A percentile compares a stretch with the other conserved stretches of the same genome.
Conservation (phyloP, 2,888 invertebrate species). For the Dasypolia templi region DNA sequence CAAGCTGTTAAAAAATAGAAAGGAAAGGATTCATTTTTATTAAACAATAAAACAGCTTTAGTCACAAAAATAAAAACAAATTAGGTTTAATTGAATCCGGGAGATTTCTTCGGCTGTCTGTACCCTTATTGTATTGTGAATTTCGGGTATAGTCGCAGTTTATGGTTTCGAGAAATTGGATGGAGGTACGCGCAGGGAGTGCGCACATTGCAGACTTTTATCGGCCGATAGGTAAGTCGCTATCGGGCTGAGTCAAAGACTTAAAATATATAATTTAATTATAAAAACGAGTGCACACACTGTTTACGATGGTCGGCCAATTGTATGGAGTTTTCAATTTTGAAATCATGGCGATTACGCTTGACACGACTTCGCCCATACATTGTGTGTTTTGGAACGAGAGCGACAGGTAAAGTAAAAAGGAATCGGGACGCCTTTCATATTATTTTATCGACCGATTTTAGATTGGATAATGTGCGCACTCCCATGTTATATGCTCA, state of each 20-base stretch:
- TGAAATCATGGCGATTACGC: conserved; percentile 38
- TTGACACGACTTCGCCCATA: conserved; percentile 34
- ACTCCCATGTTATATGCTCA: conserved; percentile 55
- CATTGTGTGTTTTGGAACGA: conserved; percentile 37
- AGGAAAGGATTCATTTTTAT: conserved; percentile 37
- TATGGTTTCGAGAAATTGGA: conserved; percentile 26
- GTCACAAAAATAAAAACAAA: conserved; percentile 44
- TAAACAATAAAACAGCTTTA: conserved; percentile 42
- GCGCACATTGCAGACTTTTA: conserved; percentile 55
- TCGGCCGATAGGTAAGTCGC: conserved; percentile 53
- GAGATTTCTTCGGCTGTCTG: conserved; percentile 10
- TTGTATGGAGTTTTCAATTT: conserved; percentile 45
- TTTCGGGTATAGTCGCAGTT: conserved; percentile 12
- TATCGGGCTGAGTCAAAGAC: conserved; percentile 42
- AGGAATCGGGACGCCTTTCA: conserved; percentile 56
- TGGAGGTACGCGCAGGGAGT: conserved; percentile 60
- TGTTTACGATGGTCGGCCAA: conserved; percentile 59
- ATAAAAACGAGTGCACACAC: conserved; percentile 61
- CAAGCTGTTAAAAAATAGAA: conserved; percentile 48
- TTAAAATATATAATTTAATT: conserved; percentile 57
- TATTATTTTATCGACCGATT: conserved; percentile 63
- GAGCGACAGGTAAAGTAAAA: conserved; percentile 47
- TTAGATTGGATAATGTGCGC: conserved; percentile 61
- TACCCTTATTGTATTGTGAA: conserved; percentile 2
- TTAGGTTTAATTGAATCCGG: conserved; percentile 23